Base-by-base conservation (phyloP, 2,888 invertebrate genomes). In the Amphimallon solstitiale region DNA sequence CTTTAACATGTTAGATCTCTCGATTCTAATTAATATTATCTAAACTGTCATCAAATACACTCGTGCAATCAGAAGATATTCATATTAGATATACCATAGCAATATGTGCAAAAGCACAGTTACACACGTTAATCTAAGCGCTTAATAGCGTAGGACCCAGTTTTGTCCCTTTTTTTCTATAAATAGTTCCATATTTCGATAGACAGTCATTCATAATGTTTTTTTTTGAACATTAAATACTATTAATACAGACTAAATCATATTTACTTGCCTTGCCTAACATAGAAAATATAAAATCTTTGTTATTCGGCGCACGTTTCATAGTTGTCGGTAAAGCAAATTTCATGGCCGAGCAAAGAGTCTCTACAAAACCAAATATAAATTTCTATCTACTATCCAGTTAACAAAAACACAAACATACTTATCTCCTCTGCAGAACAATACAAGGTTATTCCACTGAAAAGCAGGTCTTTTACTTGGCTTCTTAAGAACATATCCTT, bases 241-340 rank as follows among this genome's bases (percentile, higher is more conserved):
- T n/a, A n/a, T n/a, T n/a, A 10, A 15, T 14, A 59, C 1, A 19
- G 15, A 59, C n/a, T 21, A 40, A 23, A 7, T 40, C 14, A 29
- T 15, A 38, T 10, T 17, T 48, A 82, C 86, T 80, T 79, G 87
- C 87, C 71, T 86, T 85, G 46, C 81, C 79, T 72, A 87, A 86
- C 82, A 87, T 83, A 0, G 87, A 85, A 79, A 87, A 87, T 71
- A 84, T 83, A 68, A 82, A 86, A 54, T 86, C 86, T n/a, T 79
- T 78, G 1, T 78, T 81, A n/a, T 84, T 82, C 2, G 83, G 83
- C 1, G 73, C 74, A 21, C 84, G 74, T 81, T 85, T 84, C 0
- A 86, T 84, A 0, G 84, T 83, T 0, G 85, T 84, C 0, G 79
- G 81, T 6, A 75, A 65, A 38, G 72, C 69, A 12, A 74, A 70